A percentile compares a stretch with the other conserved stretches of the same genome.
Evolutionary conservation across 2,888 invertebrate genomes (phyloP).

Genomic region (Pediacus dermestoides): DNA sequence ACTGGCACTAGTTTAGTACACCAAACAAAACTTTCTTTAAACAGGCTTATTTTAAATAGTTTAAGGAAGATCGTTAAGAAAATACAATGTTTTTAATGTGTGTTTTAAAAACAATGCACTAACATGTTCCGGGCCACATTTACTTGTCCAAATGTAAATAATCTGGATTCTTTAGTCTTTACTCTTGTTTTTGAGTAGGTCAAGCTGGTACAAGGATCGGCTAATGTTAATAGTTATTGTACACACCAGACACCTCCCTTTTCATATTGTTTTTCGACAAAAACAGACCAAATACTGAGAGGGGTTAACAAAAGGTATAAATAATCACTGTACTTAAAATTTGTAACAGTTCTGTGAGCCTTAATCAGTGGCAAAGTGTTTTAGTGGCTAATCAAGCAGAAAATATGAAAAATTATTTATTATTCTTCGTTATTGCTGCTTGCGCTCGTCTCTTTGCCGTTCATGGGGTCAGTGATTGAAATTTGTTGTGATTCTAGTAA

Average conservation of each 20-base stretch:
- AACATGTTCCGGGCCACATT: constrained; percentile 29
- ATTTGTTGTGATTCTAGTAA: neutral
- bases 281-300: constrained; percentile 11
- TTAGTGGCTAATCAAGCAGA: constrained; percentile 1
- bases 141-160: constrained; percentile 22
- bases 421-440: neutral
- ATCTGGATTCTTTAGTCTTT: constrained; percentile 17
- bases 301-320: constrained; percentile 15
- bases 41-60: too few species aligned
- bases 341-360: constrained; percentile 3
- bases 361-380: neutral
- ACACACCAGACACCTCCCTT: constrained; percentile 14
- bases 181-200: constrained; percentile 34
- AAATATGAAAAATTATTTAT: neutral
- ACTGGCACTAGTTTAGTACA: too few species aligned
- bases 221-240: constrained; percentile 22
- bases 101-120: too few species aligned
- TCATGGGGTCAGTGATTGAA: neutral
- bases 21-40: too few species aligned
- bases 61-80: too few species aligned
- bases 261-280: constrained; percentile 13
- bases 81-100: too few species aligned
- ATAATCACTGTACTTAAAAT: constrained; percentile 12
- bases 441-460: neutral
- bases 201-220: constrained; percentile 32